Conservation (phyloP, 2,888 invertebrate genomes). For the Strigamia transsilvanica region DNA sequence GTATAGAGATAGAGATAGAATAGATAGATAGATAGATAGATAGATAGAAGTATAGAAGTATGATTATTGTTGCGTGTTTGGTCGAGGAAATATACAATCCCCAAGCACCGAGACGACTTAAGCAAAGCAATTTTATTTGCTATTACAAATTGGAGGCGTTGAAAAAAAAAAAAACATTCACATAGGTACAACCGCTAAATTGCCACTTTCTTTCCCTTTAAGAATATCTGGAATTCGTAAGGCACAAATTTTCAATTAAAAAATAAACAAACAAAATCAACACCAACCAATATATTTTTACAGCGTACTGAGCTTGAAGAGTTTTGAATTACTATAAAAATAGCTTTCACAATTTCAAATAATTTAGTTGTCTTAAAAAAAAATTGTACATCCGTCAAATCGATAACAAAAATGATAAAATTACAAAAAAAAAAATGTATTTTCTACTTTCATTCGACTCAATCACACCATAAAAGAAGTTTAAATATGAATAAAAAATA, state of each 20-base stretch:
- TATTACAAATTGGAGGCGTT: background rate
- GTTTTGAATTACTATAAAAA: background rate
- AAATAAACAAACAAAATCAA: background rate
- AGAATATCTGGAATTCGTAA: background rate
- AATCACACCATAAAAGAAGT: background rate
- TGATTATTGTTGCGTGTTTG: too few species aligned
- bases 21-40: too few species aligned
- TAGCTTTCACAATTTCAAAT: background rate
- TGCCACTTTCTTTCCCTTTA: too few species aligned
- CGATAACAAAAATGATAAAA: constrained; percentile 21
- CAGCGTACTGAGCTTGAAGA: constrained; percentile 13
- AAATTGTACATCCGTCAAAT: background rate
- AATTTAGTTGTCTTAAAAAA: background rate
- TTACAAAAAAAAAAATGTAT: background rate
- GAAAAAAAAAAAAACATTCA: background rate
- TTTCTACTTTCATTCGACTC: background rate
- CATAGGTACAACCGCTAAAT: background rate
- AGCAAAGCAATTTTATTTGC: background rate
- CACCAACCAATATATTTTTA: background rate
- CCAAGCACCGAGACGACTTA: background rate
- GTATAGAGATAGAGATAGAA: too few species aligned
- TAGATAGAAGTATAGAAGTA: too few species aligned
- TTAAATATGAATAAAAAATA: background rate
- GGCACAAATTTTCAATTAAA: background rate
- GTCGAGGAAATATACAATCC: too few species aligned